Evolutionary conservation across 2,888 invertebrate genomes (phyloP).

Genomic region (Ormyrus pomaceus): DNA sequence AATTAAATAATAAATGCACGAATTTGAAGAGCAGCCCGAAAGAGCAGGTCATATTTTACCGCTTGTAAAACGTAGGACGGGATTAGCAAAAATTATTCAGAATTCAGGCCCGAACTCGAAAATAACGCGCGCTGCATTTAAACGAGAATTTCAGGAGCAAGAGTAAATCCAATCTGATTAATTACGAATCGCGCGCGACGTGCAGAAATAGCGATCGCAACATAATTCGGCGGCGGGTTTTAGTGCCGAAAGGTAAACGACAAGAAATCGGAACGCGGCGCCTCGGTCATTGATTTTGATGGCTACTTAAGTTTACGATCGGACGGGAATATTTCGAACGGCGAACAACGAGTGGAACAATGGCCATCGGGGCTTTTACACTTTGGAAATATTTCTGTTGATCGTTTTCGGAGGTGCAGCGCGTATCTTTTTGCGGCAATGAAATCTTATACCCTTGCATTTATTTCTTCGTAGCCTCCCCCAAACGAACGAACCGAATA

Average conservation of each 20-base stretch:
- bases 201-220: constrained; percentile 42
- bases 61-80: too few relatives aligned
- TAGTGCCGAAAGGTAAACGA: constrained; percentile 50
- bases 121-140: constrained; percentile 34
- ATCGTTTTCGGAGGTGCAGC: background rate
- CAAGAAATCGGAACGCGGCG: constrained; percentile 51
- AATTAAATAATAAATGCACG: too few relatives aligned
- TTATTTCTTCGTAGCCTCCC: background rate
- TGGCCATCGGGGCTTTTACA: background rate
- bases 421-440: background rate
- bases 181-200: constrained; percentile 18
- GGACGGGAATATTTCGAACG: constrained; percentile 26
- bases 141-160: constrained; percentile 17
- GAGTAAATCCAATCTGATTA: constrained; percentile 44
- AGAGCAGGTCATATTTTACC: too few relatives aligned
- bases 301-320: constrained; percentile 48
- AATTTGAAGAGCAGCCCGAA: too few relatives aligned
- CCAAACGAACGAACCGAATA: too few relatives aligned
- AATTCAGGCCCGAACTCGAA: background rate
- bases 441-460: background rate
- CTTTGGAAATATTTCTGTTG: background rate
- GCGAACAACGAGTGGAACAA: background rate
- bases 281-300: constrained; percentile 51
- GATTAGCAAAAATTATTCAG: background rate
- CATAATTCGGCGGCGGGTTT: constrained; percentile 41